Percentiles rank a stretch among this genome's conserved stretches.
phyloP scores from a whole-genome alignment of 1,140 invertebrate species.

The Pinna nobilis region DNA sequence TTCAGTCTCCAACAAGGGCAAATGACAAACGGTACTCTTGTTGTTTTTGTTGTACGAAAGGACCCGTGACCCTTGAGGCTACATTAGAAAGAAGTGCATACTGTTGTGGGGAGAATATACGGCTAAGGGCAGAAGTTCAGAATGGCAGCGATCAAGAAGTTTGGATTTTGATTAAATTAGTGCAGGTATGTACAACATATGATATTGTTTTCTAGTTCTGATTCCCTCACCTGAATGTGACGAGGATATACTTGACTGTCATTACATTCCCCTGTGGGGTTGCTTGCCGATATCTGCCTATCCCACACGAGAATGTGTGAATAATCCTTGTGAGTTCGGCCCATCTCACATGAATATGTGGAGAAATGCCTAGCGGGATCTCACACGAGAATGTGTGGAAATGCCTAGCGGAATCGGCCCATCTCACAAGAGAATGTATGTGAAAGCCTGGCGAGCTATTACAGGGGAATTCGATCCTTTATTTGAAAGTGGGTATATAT shows the following conservation, averaged over 20 bases:
- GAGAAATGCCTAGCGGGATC: too few relatives aligned
- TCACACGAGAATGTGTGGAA: too few relatives aligned
- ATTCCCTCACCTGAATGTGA: neutral
- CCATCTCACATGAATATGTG: too few relatives aligned
- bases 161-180: conserved; percentile 82
- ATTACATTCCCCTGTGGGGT: neutral
- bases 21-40: conserved; percentile 83
- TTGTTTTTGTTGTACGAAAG: conserved; percentile 85
- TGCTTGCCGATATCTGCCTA: too few relatives aligned
- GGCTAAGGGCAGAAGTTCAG: conserved; percentile 85
- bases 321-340: too few relatives aligned
- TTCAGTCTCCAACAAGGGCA: conserved; percentile 83
- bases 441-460: too few relatives aligned
- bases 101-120: conserved; percentile 87
- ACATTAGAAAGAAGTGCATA: conserved; percentile 86
- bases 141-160: conserved; percentile 86
- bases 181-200: conserved; percentile 77
- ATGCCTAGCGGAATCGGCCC: too few relatives aligned
- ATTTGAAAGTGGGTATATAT: too few relatives aligned
- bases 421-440: too few relatives aligned
- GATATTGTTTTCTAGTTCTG: neutral
- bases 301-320: too few relatives aligned
- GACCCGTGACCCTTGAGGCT: conserved; percentile 82
- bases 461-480: too few relatives aligned
- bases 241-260: neutral